Evolutionary conservation across 2,797 vertebrate genomes (phyloP), one percentile per base, ranked within the genome.

Genomic region (Coccyzus lansbergi): DNA sequence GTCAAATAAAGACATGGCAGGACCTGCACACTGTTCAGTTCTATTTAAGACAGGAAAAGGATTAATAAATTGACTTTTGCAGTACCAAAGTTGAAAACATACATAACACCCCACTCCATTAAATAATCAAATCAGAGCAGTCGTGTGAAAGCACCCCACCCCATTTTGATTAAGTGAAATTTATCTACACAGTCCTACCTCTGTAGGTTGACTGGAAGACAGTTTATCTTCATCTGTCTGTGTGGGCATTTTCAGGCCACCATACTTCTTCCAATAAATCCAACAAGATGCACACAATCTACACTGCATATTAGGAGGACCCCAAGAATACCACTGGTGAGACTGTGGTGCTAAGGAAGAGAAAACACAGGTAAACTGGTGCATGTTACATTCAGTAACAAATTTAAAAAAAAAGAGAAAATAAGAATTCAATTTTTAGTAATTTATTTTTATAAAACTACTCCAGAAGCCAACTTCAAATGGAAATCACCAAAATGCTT

Each of bases 181-280:
- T 59, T 48, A 33, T 46, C 56, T 80, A 31, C 1, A 14, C 8
- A 67, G n/a, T 49, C 79, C 26, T 94, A 98, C 98, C 97, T 98
- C 98, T 96, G 98, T 88, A 76, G 98, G 95, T 28, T 99, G 99
- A 86, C 95, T 98, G 34, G 99, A 98, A 67, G 99, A 98, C 34
- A 98, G 97, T 96, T 98, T 99, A 97, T 99, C 99, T 94, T 99
- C 99, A 77, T 99, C 99, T 40, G 98, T 98, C 97, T 99, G 98
- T 91, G 99, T 99, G 18, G 99, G 99, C 99, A 99, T 99, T 98
- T 99, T 99, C 96, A 99, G 98, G 86, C 99, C 99, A 76, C 99
- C 99, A 1, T 99, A 99, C 96, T 99, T 99, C 98, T 99, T 99
- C 99, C 99, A 99, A 93, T 99, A 99, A 97, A 99, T 98, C 99